Evolutionary conservation across 2,888 invertebrate genomes (phyloP), one percentile per base, ranked within the genome.

Genomic region (Zygothrica quintamaculata): DNA sequence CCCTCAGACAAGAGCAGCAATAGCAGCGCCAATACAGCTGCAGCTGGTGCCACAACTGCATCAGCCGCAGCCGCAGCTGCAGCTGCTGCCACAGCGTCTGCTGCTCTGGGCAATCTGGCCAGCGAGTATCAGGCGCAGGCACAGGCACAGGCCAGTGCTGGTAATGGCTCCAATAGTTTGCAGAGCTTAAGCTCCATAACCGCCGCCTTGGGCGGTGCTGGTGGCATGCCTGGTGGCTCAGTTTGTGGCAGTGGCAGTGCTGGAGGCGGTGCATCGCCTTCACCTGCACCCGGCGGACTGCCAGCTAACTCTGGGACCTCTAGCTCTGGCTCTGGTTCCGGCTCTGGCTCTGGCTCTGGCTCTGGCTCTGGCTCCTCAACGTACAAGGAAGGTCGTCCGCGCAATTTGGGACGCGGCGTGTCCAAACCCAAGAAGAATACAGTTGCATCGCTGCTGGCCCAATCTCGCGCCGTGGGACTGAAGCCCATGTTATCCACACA

Each of bases 381-480:
- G 6, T 91, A 89, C 34, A 94, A 96, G 67, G 96, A 96, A 88
- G 95, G 96, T 2, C 91, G 96, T 26, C 96, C 96, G 0, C 93
- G 96, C 7, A 96, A 97, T 91, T 92, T 97, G 18, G 97, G 97
- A 16, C 93, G 96, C 4, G 97, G 97, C 0, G 96, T 96, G 15
- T 96, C 96, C 82, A 96, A 96, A 90, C 97, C 97, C 66, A 97
- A 97, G 93, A 97, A 97, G 92, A 97, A 97, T 90, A 97, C 97
- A 0, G 97, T 97, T 0, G 97, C 97, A 0, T 97, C 97, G 1
- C 91, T 97, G 47, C 91, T 97, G 72, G 97, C 97, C 0, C 97
- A 97, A 91, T 96, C 96, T 88, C 92, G 97, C 59, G 97, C 96
- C 3, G 92, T 96, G 31, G 96, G 96, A 0, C 93, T 96, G 4